Percentiles rank a stretch among this genome's conserved stretches.
phyloP scores from a whole-genome alignment of 2,113 vertebrate species.

The Rhea pennata region DNA sequence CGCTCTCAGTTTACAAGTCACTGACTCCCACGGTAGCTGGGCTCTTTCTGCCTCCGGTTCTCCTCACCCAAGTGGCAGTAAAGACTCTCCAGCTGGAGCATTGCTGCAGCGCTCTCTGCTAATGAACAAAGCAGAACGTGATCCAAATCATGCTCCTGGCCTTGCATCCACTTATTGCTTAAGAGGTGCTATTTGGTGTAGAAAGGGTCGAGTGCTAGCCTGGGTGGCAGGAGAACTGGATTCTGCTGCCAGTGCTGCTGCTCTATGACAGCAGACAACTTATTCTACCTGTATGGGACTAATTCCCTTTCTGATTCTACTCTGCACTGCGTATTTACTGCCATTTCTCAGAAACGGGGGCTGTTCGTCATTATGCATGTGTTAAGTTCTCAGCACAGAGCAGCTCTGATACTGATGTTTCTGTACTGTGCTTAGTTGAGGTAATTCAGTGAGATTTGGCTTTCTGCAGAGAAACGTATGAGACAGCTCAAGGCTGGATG shows the following conservation, averaged over 20 bases:
- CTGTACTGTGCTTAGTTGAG: accelerated
- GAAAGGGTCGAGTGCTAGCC: not conserved
- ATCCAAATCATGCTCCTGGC: not conserved
- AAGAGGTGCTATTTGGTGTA: not conserved
- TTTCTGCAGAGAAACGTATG: not conserved
- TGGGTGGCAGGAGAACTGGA: not conserved
- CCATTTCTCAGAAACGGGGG: not conserved
- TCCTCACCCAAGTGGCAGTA: accelerated
- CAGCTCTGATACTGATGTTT: not conserved
- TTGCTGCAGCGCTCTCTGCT: not conserved
- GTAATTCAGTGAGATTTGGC: not conserved
- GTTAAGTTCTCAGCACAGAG: not conserved
- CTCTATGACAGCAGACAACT: not conserved
- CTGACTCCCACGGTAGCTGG: not conserved
- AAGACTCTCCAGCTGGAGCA: not conserved
- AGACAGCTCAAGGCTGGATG: constrained; percentile 4
- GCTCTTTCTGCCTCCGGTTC: not conserved
- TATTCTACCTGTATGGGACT: not conserved
- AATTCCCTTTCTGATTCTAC: not conserved
- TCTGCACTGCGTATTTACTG: not conserved
- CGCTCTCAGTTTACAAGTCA: not conserved
- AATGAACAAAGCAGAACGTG: not conserved
- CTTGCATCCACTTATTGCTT: not conserved
- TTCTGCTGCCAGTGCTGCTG: not conserved
- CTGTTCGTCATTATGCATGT: not conserved